Conservation (phyloP, 2,888 invertebrate species). For the Acanthopleura granulata region DNA sequence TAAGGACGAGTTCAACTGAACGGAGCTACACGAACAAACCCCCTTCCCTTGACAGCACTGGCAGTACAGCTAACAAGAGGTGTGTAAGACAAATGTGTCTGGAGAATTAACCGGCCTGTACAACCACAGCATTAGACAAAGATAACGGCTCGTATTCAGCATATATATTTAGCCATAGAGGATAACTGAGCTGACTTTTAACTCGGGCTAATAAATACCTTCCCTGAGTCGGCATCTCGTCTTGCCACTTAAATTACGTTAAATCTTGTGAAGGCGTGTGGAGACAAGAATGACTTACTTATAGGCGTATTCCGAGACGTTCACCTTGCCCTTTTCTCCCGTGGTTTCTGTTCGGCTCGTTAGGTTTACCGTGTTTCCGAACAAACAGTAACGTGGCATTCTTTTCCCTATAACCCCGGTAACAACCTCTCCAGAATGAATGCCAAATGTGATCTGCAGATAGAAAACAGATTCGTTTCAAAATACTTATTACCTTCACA, state of each 20-base stretch:
- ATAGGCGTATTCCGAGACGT: constrained; percentile 62
- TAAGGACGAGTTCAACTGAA: no score
- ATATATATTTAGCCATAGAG: neutral
- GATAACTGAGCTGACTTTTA: neutral
- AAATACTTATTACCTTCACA: no score
- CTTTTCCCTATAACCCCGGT: constrained; percentile 66
- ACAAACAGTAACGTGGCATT: constrained; percentile 65
- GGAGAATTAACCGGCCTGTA: no score
- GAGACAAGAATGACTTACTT: constrained; percentile 55
- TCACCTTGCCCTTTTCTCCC: constrained; percentile 60
- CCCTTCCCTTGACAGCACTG: no score
- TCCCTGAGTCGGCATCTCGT: no score
- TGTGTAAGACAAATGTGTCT: no score
- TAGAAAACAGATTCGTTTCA: no score
- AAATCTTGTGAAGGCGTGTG: neutral
- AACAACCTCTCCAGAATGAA: constrained; percentile 66
- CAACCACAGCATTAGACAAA: no score
- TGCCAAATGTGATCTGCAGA: constrained; percentile 62
- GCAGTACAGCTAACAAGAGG: no score
- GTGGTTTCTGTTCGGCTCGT: constrained; percentile 66
- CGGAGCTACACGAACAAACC: no score
- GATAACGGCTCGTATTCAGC: neutral
- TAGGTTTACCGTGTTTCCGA: constrained; percentile 66
- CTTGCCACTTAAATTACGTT: neutral
- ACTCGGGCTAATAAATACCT: neutral